Base-by-base conservation (phyloP, 2,797 vertebrate species). In the Arnoldichthys spilopterus region DNA sequence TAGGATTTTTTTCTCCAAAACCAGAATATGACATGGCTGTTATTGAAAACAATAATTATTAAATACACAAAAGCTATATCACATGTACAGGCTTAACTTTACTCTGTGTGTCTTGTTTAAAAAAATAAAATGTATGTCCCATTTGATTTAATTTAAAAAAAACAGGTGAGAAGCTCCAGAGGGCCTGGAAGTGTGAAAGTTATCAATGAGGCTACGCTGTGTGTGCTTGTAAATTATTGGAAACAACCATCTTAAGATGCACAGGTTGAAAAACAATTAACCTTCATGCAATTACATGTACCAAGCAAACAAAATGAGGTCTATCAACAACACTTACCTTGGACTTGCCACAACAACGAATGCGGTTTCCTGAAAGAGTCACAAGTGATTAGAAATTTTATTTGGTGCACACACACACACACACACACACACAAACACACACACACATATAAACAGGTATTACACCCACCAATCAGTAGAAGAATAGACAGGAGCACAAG, bases 401-500 rank as follows among this genome's bases (percentile, higher is more conserved):
- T 6, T 51, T 37, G 51, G 4, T 47, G 61, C 43, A 62, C 1
- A 77, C 24, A 49, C 49, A 40, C 28, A 45, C 37, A 61, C n/a
- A 51, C 15, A 13, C 28, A 56, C 12, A 74, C 24, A 62, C 24
- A 83, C 58, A 73, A 37, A 8, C 8, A 37, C 34, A 37, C n/a
- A n/a, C n/a, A n/a, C n/a, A n/a, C n/a, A n/a, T n/a, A n/a, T n/a
- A n/a, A 20, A 61, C 7, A 37, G 0, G 4, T 34, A 28, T 47
- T 79, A 71, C 32, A 90, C 89, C 81, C 84, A 94, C 94, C 92
- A 80, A 87, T 81, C 84, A 95, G 78, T 59, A 95, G 81, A 26
- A 94, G 0, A 77, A 94, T 1, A 5, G 93, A 92, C 22, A 95
- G 84, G 43, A 94, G 40, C 18, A 91, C 89, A 16, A 95, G 24